phyloP scores from a whole-genome alignment of 2,113 vertebrate genomes.

The Pelobates fuscus region DNA sequence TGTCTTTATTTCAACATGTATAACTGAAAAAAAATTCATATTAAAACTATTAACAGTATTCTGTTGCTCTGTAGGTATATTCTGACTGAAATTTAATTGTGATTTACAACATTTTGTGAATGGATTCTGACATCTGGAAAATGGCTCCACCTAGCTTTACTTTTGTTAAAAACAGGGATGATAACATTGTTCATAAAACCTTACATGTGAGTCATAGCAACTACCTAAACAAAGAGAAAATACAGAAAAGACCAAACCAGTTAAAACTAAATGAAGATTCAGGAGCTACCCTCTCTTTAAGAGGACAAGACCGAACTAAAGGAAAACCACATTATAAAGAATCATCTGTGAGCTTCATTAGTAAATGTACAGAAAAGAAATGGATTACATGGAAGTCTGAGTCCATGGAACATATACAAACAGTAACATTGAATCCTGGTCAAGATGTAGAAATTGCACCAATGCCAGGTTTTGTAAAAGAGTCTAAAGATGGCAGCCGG shows the following conservation, averaged over 20 bases:
- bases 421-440: neutral
- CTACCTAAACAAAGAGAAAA: neutral
- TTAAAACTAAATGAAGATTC: neutral
- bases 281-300: neutral
- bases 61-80: conserved; percentile 11
- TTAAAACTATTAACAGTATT: conserved; percentile 1
- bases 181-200: neutral
- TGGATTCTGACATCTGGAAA: conserved; percentile 33
- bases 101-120: conserved; percentile 1
- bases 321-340: neutral
- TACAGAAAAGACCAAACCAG: neutral
- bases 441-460: neutral
- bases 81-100: neutral
- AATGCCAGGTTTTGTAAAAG: neutral
- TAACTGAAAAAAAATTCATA: neutral
- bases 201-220: neutral
- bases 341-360: neutral
- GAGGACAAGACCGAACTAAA: neutral
- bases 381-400: no score
- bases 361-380: conserved; percentile 12
- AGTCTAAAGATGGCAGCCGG: neutral
- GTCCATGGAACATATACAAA: conserved; percentile 2
- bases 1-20: no score
- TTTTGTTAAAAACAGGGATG: conserved; percentile 6
- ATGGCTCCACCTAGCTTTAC: conserved; percentile 14